These are phyloP conservation scores for Scaptomyza hsui DNA, from an alignment of 1,140 invertebrate genomes.

Conservation along the genomic window DNA sequence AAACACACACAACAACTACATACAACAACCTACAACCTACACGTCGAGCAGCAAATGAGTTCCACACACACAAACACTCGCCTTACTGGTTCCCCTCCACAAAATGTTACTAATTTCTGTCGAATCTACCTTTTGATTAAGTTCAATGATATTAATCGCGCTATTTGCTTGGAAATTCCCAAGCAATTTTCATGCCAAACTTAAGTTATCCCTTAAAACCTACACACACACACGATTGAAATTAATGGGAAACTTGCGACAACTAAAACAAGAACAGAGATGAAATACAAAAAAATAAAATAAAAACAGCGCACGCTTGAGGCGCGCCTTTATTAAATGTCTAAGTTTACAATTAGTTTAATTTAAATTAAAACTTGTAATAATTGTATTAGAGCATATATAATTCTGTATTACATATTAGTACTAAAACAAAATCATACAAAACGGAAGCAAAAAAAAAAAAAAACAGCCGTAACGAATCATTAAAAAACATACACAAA, in stretches of 20 bases:
- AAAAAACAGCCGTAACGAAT: constrained; percentile 32
- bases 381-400: constrained; percentile 63
- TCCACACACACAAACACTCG: constrained; percentile 38
- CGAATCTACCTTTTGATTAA: constrained; percentile 62
- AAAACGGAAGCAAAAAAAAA: constrained; percentile 29
- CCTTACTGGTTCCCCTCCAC: constrained; percentile 43
- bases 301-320: constrained; percentile 52
- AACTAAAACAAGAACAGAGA: constrained; percentile 24
- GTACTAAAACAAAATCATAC: constrained; percentile 63
- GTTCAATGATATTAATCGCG: constrained; percentile 65
- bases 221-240: constrained; percentile 21
- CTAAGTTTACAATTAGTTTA: constrained; percentile 71
- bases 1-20: constrained; percentile 32
- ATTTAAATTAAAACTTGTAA: constrained; percentile 67
- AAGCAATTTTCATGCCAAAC: constrained; percentile 26
- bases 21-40: constrained; percentile 27
- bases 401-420: constrained; percentile 72
- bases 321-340: constrained; percentile 71
- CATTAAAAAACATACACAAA: constrained; percentile 56
- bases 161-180: constrained; percentile 27
- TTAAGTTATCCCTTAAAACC: neutral
- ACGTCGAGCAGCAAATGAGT: constrained; percentile 38
- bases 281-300: constrained; percentile 25
- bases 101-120: constrained; percentile 64
- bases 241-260: constrained; percentile 29